Evolutionary conservation across 2,888 invertebrate species (phyloP), one percentile per base, ranked within the genome.

Genomic region (Maniola hyperantus): DNA sequence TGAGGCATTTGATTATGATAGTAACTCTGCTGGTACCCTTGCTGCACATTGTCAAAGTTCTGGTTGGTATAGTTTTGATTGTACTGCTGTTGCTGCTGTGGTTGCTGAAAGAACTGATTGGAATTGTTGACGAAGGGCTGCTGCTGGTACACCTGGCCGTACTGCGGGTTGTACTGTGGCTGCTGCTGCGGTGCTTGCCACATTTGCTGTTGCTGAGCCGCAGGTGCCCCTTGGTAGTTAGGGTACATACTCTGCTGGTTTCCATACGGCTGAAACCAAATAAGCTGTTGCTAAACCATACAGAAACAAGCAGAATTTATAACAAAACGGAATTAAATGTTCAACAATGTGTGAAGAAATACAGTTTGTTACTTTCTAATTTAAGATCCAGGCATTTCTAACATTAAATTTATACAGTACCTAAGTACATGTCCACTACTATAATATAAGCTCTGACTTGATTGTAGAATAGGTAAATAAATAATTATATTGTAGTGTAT

Each of bases 121-220:
- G 89, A 79, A 72, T 85, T 88, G 61, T 80, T 72, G 20, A 78
- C 76, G 71, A 83, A 85, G 63, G 85, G 86, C 64, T 82, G 82
- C 53, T 83, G 88, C 51, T 85, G 85, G 72, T 87, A 87, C 54
- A 80, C 78, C 69, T 88, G 89, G 0, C 87, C 84, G 73, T 87
- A 89, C 72, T 93, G 93, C 83, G 90, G 93, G 73, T 85, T 87
- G 67, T 83, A 88, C 63, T 83, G 90, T 33, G 81, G 78, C 65
- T 80, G 77, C 36, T 74, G 77, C 61, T 68, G 74, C 0, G 81
- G 83, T 72, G 80, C 75, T 71, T 86, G 88, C 85, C 88, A 91
- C 77, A 84, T 85, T 73, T 85, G 88, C 72, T 87, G 91, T 44
- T 76, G 82, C 61, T 73, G 77, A 72, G 72, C 50, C 11, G 72